Percentiles rank a stretch among this genome's conserved stretches.
Conservation (phyloP, 2,888 invertebrate genomes). For the Cepaea hortensis region DNA sequence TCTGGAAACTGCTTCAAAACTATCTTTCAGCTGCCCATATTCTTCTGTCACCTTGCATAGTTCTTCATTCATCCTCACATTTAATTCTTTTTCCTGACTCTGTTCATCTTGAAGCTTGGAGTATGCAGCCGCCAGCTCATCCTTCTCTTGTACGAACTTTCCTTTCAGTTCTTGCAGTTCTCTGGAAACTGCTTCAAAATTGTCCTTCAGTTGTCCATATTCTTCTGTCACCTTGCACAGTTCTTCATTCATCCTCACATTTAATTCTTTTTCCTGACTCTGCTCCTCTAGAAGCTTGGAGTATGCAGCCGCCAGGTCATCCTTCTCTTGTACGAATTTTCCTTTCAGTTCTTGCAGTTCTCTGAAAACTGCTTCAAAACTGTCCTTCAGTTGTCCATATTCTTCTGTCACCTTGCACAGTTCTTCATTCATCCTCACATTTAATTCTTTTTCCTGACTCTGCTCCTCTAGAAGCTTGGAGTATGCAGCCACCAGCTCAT, state of each 20-base stretch:
- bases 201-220: not conserved
- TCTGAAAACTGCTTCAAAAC: slow-evolving; percentile 21
- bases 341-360: slow-evolving; percentile 28
- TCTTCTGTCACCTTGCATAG: slow-evolving; percentile 18
- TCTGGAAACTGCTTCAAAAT: not conserved
- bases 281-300: slow-evolving; percentile 6
- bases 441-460: slow-evolving; percentile 2
- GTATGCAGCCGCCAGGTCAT: slow-evolving; percentile 5
- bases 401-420: not conserved
- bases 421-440: slow-evolving; percentile 15
- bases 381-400: not conserved
- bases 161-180: not conserved
- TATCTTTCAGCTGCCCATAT: slow-evolving; percentile 13
- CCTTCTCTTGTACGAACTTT: slow-evolving; percentile 14
- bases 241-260: not conserved
- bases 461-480: slow-evolving; percentile 9
- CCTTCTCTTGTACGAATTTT: not conserved
- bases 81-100: slow-evolving; percentile 15
- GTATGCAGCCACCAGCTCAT: not conserved
- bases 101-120: not conserved
- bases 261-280: slow-evolving; percentile 5
- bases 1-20: slow-evolving; percentile 23
- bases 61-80: slow-evolving; percentile 24
- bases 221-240: not conserved
- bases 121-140: not conserved